Conservation (phyloP, 2,113 vertebrate species). For the Laterallus jamaicensis region DNA sequence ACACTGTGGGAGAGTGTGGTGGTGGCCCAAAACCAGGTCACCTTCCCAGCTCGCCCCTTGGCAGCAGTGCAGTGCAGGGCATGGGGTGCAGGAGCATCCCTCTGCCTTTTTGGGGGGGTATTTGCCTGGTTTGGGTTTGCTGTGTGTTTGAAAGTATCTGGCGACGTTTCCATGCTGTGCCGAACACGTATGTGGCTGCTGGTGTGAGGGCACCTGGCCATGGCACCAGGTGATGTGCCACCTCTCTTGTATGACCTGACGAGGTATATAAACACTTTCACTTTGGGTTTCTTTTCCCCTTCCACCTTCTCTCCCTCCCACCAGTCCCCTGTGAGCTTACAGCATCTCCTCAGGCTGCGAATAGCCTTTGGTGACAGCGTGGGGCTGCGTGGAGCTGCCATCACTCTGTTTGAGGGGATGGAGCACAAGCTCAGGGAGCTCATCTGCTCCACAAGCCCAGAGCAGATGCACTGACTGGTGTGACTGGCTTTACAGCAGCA, state of each 20-base stretch:
- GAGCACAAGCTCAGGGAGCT: background rate
- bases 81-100: background rate
- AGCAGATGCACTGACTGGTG: accelerated
- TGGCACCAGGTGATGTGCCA: accelerated
- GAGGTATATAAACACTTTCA: background rate
- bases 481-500: accelerated
- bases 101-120: accelerated
- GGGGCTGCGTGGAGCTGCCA: accelerated
- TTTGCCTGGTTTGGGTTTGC: background rate
- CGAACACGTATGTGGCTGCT: background rate
- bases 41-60: accelerated
- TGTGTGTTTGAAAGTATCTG: background rate
- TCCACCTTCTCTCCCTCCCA: background rate
- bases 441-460: background rate
- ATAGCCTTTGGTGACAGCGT: background rate
- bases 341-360: background rate
- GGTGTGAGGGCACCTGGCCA: accelerated
- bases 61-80: background rate
- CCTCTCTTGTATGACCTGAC: background rate
- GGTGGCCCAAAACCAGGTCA: background rate
- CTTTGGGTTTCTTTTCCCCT: background rate
- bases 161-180: background rate
- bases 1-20: accelerated
- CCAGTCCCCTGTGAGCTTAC: background rate
- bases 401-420: background rate